These are phyloP conservation scores for Leptogaster cylindrica DNA, from an alignment of 2,888 invertebrate genomes.

Conservation along the genomic window DNA sequence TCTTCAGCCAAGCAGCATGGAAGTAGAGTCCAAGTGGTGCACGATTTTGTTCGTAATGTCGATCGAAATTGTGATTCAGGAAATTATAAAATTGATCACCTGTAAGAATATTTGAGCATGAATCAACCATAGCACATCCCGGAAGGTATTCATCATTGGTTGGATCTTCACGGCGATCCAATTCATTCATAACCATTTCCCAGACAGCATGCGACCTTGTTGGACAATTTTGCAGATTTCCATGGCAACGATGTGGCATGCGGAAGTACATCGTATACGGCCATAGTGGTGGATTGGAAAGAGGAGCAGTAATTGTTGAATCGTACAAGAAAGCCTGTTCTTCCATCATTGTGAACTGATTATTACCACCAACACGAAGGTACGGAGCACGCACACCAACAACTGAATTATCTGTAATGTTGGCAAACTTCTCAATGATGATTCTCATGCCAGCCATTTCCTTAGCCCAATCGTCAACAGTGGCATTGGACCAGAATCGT, in stretches of 20 bases:
- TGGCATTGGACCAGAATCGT: slow-evolving; percentile 91
- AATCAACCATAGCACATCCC: slow-evolving; percentile 94
- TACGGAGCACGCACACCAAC: slow-evolving; percentile 91
- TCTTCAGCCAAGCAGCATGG: slow-evolving; percentile 93
- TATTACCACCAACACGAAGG: slow-evolving; percentile 90
- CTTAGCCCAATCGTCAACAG: slow-evolving; percentile 91
- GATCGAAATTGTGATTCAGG: slow-evolving; percentile 90
- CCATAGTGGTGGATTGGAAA: slow-evolving; percentile 93
- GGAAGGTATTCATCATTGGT: slow-evolving; percentile 86
- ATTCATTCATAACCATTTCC: slow-evolving; percentile 96
- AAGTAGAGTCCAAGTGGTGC: slow-evolving; percentile 89
- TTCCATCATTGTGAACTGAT: slow-evolving; percentile 97
- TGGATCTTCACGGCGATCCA: slow-evolving; percentile 90
- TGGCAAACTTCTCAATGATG: slow-evolving; percentile 87
- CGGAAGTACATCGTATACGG: slow-evolving; percentile 98
- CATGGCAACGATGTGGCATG: slow-evolving; percentile 93
- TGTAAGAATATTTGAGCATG: slow-evolving; percentile 88
- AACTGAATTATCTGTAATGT: slow-evolving; percentile 88
- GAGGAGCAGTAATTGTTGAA: slow-evolving; percentile 90
- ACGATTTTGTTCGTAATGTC: slow-evolving; percentile 88
- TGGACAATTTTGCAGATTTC: slow-evolving; percentile 89
- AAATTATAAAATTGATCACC: slow-evolving; percentile 95
- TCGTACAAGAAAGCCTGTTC: slow-evolving; percentile 95
- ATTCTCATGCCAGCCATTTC: slow-evolving; percentile 95
- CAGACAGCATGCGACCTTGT: slow-evolving; percentile 92